Evolutionary conservation across 2,113 vertebrate species (phyloP).

Genomic region (Nannobrachium achirus): DNA sequence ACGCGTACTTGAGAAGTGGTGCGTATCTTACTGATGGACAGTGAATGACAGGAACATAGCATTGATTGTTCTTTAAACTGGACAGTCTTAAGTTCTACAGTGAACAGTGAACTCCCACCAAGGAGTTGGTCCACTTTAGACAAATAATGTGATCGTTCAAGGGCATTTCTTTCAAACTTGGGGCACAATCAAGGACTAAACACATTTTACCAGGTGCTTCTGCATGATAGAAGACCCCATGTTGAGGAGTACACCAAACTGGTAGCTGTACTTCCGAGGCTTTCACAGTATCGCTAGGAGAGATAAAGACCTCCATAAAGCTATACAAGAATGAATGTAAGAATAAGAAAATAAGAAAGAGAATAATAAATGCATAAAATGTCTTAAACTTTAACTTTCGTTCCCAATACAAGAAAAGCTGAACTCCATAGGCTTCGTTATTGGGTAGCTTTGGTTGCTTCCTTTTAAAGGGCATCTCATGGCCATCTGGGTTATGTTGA

Average conservation of each 20-base stretch:
- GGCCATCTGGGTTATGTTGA: conserved; percentile 12
- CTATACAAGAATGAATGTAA: too few species aligned
- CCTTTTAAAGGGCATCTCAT: conserved; percentile 16
- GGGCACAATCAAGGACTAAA: neutral
- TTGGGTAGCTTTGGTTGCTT: conserved; percentile 20
- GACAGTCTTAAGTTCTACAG: too few species aligned
- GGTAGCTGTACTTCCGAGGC: too few species aligned
- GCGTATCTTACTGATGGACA: too few species aligned
- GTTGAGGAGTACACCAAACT: neutral
- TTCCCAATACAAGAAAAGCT: conserved; percentile 8
- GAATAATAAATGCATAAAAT: too few species aligned
- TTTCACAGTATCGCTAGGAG: conserved; percentile 8
- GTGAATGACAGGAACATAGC: too few species aligned
- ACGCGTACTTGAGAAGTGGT: too few species aligned
- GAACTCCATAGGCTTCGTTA: conserved; percentile 14
- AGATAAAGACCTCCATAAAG: conserved; percentile 22
- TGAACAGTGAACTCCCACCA: conserved; percentile 4
- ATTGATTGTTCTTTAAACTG: too few species aligned
- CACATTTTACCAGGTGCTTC: neutral
- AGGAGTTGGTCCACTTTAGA: too few species aligned
- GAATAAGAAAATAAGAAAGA: too few species aligned
- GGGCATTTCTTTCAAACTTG: too few species aligned
- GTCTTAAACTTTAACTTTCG: conserved; percentile 1
- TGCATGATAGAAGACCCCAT: neutral
- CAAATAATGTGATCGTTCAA: too few species aligned